Conservation (phyloP, 2,888 invertebrate species). For the Rhamphomyia laevipes region DNA sequence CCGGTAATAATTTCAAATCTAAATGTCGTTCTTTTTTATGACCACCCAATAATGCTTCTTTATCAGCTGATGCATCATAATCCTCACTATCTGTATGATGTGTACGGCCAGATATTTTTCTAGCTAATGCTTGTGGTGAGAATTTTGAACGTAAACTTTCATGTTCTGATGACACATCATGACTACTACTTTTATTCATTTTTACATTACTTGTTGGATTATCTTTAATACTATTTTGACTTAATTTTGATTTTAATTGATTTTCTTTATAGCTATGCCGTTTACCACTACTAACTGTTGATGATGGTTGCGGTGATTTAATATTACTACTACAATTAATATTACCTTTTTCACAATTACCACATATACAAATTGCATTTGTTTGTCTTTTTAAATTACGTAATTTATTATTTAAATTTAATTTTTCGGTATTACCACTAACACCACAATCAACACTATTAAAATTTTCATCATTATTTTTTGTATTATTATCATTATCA, state of each 20-base stretch:
- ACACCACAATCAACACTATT: background rate
- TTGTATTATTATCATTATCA: background rate
- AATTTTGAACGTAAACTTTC: conserved; percentile 21
- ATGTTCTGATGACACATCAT: conserved; percentile 15
- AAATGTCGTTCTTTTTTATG: conserved; percentile 19
- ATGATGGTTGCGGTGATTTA: conserved; percentile 7
- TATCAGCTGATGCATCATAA: conserved; percentile 16
- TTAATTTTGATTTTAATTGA: conserved; percentile 10
- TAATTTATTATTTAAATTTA: conserved; percentile 12
- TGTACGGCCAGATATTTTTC: conserved; percentile 19
- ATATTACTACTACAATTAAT: conserved; percentile 11
- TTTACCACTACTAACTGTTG: conserved; percentile 6
- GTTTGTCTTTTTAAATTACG: conserved; percentile 16
- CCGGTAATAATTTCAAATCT: conserved; percentile 20
- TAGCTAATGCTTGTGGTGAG: conserved; percentile 20
- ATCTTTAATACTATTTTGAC: conserved; percentile 19
- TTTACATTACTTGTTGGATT: conserved; percentile 16
- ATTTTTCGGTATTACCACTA: background rate
- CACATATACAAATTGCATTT: conserved; percentile 13
- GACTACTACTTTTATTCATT: conserved; percentile 11
- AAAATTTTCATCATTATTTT: background rate
- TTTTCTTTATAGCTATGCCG: background rate
- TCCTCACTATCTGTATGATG: conserved; percentile 19
- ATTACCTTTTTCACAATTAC: conserved; percentile 18
- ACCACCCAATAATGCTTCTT: conserved; percentile 20